Evolutionary conservation across 2,888 invertebrate species (phyloP), one percentile per base, ranked within the genome.

Genomic region (Eucera pruinosa): DNA sequence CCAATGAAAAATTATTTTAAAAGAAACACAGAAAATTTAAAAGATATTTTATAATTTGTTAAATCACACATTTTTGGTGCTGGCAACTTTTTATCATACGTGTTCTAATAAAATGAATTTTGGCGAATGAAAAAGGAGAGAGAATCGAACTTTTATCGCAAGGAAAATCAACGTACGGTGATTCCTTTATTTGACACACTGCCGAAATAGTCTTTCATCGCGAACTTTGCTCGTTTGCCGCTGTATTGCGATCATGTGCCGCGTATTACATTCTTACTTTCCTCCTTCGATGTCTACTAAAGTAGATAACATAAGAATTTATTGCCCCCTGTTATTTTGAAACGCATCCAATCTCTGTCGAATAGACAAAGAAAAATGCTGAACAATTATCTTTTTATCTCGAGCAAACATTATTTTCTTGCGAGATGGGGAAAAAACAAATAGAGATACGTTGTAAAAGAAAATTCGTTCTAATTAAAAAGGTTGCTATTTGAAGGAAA

Each of bases 161-260:
- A 43, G 50, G 45, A 41, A 52, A 74, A 64, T 68, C 57, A 30
- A 33, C 27, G n/a, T 27, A 39, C 20, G 54, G 27, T 41, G n/a
- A 33, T 15, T 43, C 15, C 23, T 15, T 18, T n/a, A 11, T 43
- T 48, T 55, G 67, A 60, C 64, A 66, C 54, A 65, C 57, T 60
- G 25, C 48, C 30, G 58, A 48, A 54, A 67, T 67, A 58, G 66
- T 55, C 64, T 43, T 62, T 48, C 55, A 39, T 67, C 62, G 54
- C 50, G 39, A 79, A 79, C 71, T 79, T 79, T 77, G n/a, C 67
- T 70, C 77, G 71, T 77, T 79, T 71, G 45, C 62, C 54, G 43
- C 54, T 47, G 41, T 45, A 71, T 79, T 79, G 77, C 58, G 71
- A 71, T 67, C 71, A 54, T 64, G 62, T 54, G 64, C 67, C 30